Base-by-base conservation (phyloP, 1,140 invertebrate species). In the Panagrolaimus sp. region DNA sequence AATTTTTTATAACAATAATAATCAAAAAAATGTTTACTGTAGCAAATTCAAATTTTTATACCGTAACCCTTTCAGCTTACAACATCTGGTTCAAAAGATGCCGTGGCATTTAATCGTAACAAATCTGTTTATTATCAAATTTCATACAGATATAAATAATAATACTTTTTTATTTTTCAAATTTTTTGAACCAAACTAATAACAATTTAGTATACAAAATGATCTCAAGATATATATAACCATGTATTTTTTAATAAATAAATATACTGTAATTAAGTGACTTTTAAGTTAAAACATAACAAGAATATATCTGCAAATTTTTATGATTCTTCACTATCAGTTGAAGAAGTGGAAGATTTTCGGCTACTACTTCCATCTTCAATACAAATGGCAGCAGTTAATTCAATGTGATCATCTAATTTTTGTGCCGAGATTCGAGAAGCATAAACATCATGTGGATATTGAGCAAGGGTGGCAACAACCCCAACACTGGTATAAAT, bases 91-190 rank as follows among this genome's bases (percentile, higher is more conserved):
- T 21, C 43, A 43, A 68, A 65, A 17, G 48, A 38, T n/a, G 32
- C 65, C 8, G 47, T 76, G 1, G 71, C 71, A 28, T 76, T 78
- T 55, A 76, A 76, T 47, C 55, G 65, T 24, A 78, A 76, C 38
- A 73, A 63, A 28, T 4, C 52, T 32, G 74, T 76, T 38, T 76
- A 76, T 65, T 76, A 76, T 43, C 58, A 75, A 46, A n/a, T 76
- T 15, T 58, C 62, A 52, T 76, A 52, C 58, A 68, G 69, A 43
- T 78, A 74, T 69, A 79, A 58, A 62, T 38, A 38, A 38, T 4
- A 12, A n/a, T 58, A 21, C 52, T 28, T 21, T 58, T 58, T 58
- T 28, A 24, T 58, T 28, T 26, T n/a, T 8, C 17, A 12, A 5
- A 58, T 28, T 58, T 21, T 26, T 58, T 12, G 15, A 3, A 58